Conservation (phyloP, 2,888 invertebrate species). For the Pomacea canaliculata region DNA sequence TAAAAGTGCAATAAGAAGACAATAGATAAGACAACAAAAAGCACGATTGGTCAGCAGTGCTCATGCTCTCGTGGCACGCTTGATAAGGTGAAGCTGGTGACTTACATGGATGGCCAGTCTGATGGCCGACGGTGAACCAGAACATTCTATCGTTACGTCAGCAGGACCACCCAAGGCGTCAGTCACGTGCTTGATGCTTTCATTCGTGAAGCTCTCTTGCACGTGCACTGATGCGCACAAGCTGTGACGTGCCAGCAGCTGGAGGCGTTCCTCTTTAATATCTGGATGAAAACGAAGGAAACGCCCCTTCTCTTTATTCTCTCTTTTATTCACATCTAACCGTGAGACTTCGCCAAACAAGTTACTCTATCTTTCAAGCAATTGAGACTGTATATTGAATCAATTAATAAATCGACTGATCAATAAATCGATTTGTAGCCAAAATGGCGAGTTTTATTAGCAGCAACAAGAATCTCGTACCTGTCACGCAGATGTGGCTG, state of each 20-base stretch:
- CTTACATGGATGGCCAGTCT: constrained; percentile 81
- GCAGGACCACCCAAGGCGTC: constrained; percentile 73
- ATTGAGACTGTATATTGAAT: no score
- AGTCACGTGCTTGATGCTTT: constrained; percentile 1
- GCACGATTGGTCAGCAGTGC: no score
- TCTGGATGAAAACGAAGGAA: neutral
- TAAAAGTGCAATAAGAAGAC: no score
- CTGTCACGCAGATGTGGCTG: neutral
- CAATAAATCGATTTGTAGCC: no score
- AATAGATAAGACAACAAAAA: no score
- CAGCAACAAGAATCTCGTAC: neutral
- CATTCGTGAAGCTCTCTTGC: neutral
- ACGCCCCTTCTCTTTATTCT: no score
- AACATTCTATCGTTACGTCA: constrained; percentile 84
- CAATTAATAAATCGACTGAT: no score
- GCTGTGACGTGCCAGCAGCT: neutral
- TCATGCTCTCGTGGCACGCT: no score
- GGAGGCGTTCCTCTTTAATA: constrained; percentile 1
- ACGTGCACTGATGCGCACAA: neutral
- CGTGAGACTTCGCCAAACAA: no score
- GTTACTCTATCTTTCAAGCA: no score
- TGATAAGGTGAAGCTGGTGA: no score
- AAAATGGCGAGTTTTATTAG: neutral
- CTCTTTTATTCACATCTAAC: no score
- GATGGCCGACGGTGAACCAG: constrained; percentile 84